A percentile compares a stretch with the other conserved stretches of the same genome.
Evolutionary conservation across 64 coral and sea anemone genomes (phyloP).

Genomic region (Porites australiensis): DNA sequence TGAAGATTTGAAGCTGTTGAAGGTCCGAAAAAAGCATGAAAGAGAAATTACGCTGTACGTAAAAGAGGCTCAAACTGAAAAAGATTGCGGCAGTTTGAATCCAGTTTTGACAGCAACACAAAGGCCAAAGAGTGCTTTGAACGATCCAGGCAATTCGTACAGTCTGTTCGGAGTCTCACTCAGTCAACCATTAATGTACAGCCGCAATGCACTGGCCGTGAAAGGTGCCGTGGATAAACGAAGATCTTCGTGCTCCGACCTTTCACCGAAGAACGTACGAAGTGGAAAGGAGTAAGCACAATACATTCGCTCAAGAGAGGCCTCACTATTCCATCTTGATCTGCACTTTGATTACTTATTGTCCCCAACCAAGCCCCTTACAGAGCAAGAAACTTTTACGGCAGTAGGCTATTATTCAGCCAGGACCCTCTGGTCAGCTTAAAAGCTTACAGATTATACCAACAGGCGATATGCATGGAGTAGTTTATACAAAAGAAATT

Average conservation of each 20-base stretch:
- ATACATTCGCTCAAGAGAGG: not conserved
- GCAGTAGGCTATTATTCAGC: no score
- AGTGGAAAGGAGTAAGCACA: not conserved
- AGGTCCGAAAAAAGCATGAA: not conserved
- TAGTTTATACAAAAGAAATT: no score
- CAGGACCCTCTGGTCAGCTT: no score
- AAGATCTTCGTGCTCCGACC: constrained; percentile 18
- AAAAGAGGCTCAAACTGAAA: not conserved
- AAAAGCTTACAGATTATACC: no score
- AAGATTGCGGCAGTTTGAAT: not conserved
- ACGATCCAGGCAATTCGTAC: not conserved
- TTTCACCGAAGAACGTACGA: not conserved
- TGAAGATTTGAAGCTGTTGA: not conserved
- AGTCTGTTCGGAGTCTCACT: constrained; percentile 31
- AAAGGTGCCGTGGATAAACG: not conserved
- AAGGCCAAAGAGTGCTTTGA: constrained; percentile 5
- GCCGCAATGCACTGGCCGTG: not conserved
- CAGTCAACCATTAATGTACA: constrained; percentile 16
- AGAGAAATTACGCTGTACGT: not conserved
- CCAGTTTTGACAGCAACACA: not conserved
- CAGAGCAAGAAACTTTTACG: no score
- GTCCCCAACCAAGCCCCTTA: no score
- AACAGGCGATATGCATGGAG: no score
- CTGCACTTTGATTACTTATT: no score
- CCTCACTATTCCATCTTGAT: no score